Conservation (phyloP, 1,140 invertebrate species). For the Drosophila watanabei region DNA sequence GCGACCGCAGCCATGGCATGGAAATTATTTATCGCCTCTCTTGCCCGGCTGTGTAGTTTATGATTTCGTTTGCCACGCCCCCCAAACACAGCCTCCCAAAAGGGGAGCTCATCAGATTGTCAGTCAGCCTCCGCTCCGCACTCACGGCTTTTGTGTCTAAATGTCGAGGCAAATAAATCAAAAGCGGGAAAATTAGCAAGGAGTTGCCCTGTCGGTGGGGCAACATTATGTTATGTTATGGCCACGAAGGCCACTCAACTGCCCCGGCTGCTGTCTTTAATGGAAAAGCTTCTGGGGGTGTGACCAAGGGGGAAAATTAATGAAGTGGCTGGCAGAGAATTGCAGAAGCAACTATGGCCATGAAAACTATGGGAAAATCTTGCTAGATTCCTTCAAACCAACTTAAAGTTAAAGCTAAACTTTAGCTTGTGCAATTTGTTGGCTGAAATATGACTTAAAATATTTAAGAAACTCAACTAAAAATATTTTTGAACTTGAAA, state of each 20-base stretch:
- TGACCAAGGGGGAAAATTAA: conserved; percentile 20
- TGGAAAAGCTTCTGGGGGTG: background rate
- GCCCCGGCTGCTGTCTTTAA: conserved; percentile 33
- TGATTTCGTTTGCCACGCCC: conserved; percentile 38
- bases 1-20: conserved; percentile 41
- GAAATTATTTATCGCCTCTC: conserved; percentile 74
- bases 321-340: conserved; percentile 5
- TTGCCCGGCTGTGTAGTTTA: conserved; percentile 65
- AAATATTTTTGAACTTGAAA: background rate
- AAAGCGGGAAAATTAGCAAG: conserved; percentile 48
- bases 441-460: background rate
- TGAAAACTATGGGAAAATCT: conserved; percentile 30
- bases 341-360: conserved; percentile 22
- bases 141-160: conserved; percentile 68
- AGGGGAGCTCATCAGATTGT: conserved; percentile 61
- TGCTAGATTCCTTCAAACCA: background rate
- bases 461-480: background rate
- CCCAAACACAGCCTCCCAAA: conserved; percentile 1
- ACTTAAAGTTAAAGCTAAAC: conserved; percentile 11
- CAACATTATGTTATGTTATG: conserved; percentile 30
- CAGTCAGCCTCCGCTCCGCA: background rate
- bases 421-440: conserved; percentile 10
- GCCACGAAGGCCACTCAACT: conserved; percentile 22
- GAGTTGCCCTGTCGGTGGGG: background rate
- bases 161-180: conserved; percentile 73